Evolutionary conservation across 2,113 vertebrate species (phyloP).

Genomic region (Zeus faber): DNA sequence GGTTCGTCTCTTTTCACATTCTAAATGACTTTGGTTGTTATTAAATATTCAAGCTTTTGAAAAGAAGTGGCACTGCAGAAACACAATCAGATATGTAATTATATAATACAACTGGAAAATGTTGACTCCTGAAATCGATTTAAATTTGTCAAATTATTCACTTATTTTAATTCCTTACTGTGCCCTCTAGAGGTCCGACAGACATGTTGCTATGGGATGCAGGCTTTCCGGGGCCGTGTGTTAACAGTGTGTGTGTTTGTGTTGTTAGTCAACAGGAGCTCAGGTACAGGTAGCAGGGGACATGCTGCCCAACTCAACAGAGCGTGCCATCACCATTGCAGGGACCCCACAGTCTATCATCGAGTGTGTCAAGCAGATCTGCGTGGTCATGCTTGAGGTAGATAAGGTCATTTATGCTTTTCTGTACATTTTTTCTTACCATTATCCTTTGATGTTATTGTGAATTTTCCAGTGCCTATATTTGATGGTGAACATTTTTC

Average conservation of each 20-base stretch:
- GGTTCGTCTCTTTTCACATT: conserved; percentile 64
- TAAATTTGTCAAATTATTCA: no score
- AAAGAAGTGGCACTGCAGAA: no score
- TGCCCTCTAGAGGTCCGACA: no score
- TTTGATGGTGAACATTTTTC: conserved; percentile 12
- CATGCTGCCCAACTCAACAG: conserved; percentile 98
- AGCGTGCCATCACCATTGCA: conserved; percentile 96
- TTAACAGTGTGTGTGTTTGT: neutral
- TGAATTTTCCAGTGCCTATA: no score
- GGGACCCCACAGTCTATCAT: conserved; percentile 97
- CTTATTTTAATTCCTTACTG: no score
- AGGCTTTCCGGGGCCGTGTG: neutral
- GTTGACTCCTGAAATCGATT: no score
- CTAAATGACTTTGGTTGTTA: neutral
- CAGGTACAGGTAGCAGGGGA: conserved; percentile 99
- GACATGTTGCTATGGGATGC: no score
- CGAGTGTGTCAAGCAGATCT: conserved; percentile 99
- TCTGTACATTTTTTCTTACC: neutral
- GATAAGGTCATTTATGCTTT: neutral
- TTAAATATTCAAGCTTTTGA: no score
- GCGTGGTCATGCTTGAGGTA: conserved; percentile 98
- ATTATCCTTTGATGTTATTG: neutral
- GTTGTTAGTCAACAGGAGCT: conserved; percentile 90
- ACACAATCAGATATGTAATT: no score
- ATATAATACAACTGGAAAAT: no score